Evolutionary conservation across 2,888 invertebrate genomes (phyloP).

Genomic region (Philereme vetulata): DNA sequence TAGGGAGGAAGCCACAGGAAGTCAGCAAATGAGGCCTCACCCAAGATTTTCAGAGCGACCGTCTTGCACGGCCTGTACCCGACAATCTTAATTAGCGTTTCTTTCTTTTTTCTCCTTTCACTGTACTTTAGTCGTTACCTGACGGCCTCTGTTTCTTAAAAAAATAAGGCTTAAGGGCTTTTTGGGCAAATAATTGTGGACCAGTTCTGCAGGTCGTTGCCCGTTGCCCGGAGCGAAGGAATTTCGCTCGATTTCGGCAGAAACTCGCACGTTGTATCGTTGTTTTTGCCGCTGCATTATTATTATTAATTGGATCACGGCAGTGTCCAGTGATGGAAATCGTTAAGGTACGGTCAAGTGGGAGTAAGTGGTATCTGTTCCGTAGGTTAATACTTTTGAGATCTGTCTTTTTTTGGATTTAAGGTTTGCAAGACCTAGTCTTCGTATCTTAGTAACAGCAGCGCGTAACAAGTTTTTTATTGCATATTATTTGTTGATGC

Average conservation of each 20-base stretch:
- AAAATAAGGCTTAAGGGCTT: slow-evolving; percentile 58
- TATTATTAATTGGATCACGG: slow-evolving; percentile 81
- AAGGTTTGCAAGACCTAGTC: too few relatives aligned
- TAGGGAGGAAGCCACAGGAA: too few relatives aligned
- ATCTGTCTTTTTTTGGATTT: background rate
- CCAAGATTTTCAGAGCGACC: too few relatives aligned
- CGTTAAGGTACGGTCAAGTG: slow-evolving; percentile 59
- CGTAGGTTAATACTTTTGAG: slow-evolving; percentile 33
- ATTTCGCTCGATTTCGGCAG: slow-evolving; percentile 75
- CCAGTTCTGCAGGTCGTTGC: slow-evolving; percentile 65
- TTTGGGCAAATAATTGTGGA: slow-evolving; percentile 73
- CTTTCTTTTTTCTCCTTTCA: too few relatives aligned
- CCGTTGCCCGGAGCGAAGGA: slow-evolving; percentile 61
- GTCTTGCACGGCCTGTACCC: too few relatives aligned
- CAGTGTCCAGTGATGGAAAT: slow-evolving; percentile 62
- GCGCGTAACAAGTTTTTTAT: too few relatives aligned
- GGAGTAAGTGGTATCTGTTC: slow-evolving; percentile 44
- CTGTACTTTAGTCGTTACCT: too few relatives aligned
- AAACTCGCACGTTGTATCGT: slow-evolving; percentile 76
- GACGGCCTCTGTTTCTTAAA: too few relatives aligned
- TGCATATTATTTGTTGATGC: too few relatives aligned
- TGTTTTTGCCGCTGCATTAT: slow-evolving; percentile 73
- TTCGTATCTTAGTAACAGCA: too few relatives aligned
- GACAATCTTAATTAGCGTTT: too few relatives aligned
- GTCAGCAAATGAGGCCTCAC: too few relatives aligned